phyloP scores from a whole-genome alignment of 64 coral and sea anemone genomes.

The Stichodactyla mertensii region DNA sequence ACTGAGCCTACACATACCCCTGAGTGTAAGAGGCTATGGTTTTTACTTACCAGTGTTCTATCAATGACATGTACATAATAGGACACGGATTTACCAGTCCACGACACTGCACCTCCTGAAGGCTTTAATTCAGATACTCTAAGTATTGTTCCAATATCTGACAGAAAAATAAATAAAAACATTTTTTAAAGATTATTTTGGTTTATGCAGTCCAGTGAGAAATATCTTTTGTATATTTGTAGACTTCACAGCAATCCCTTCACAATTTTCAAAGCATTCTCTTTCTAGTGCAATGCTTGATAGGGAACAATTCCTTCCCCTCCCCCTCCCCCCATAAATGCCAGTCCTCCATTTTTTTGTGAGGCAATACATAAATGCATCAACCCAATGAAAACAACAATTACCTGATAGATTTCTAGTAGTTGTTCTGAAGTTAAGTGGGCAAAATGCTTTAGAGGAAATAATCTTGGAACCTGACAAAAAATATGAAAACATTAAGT shows the following conservation, averaged over 20 bases:
- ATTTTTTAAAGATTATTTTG: neutral
- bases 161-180: neutral
- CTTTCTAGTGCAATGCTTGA: too few relatives aligned
- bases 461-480: slow-evolving; percentile 90
- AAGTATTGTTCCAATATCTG: slow-evolving; percentile 92
- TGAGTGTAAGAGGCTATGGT: too few relatives aligned
- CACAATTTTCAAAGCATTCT: too few relatives aligned
- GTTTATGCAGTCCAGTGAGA: too few relatives aligned
- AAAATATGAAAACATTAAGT: neutral
- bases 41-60: slow-evolving; percentile 71
- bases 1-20: too few relatives aligned
- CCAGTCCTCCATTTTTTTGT: too few relatives aligned
- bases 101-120: slow-evolving; percentile 80
- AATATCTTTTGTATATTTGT: too few relatives aligned
- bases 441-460: slow-evolving; percentile 94
- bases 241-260: too few relatives aligned
- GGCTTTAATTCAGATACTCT: slow-evolving; percentile 85
- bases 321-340: too few relatives aligned
- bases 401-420: slow-evolving; percentile 92
- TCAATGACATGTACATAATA: slow-evolving; percentile 96
- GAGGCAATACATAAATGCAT: neutral
- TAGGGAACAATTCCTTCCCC: too few relatives aligned
- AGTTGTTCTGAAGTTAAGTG: slow-evolving; percentile 90
- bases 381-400: neutral
- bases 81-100: slow-evolving; percentile 95